Conservation (phyloP, 2,888 invertebrate genomes). For the Invenusta paracnida region DNA sequence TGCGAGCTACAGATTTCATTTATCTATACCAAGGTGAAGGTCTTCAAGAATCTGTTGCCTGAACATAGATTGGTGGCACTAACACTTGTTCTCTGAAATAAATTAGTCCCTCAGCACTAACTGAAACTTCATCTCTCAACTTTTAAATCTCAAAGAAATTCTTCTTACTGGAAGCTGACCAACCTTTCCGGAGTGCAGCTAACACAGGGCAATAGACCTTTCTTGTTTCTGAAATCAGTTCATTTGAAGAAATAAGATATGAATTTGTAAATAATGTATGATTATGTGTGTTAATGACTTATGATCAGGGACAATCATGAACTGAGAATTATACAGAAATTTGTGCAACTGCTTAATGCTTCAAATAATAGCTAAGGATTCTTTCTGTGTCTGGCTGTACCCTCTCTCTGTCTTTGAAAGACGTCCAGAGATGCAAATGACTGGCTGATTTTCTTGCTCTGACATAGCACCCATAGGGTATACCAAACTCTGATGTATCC, state of each 20-base stretch:
- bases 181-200: too few relatives aligned
- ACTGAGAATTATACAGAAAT: neutral
- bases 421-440: neutral
- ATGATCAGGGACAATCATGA: neutral
- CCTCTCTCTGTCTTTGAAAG: neutral
- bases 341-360: neutral
- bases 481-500: neutral
- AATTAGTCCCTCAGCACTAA: neutral
- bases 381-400: neutral
- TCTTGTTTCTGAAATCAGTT: too few relatives aligned
- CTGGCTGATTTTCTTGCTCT: neutral
- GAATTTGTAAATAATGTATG: too few relatives aligned
- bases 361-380: neutral
- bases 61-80: neutral
- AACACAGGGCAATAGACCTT: neutral
- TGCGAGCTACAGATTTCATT: neutral
- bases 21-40: neutral
- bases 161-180: too few relatives aligned
- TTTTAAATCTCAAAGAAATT: too few relatives aligned
- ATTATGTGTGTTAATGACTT: neutral
- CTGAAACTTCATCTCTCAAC: conserved; percentile 17
- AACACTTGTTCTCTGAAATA: neutral
- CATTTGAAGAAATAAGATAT: too few relatives aligned
- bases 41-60: neutral
- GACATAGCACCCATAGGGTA: neutral